phyloP scores from a whole-genome alignment of 2,797 vertebrate genomes.

The Malacoraja senta region DNA sequence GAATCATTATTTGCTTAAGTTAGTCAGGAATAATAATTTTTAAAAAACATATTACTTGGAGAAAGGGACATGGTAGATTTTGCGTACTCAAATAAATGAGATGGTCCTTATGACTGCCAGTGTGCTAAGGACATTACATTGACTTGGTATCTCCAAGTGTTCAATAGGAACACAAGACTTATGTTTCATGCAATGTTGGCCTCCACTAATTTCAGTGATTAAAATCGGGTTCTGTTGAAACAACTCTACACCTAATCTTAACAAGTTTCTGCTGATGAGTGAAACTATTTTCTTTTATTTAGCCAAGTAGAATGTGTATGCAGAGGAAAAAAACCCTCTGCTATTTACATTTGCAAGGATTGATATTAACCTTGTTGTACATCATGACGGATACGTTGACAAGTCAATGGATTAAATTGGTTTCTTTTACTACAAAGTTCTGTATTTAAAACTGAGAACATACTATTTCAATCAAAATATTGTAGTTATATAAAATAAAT shows the following conservation, averaged over 20 bases:
- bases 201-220: background rate
- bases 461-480: conserved; percentile 1
- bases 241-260: background rate
- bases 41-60: background rate
- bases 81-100: background rate
- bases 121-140: background rate
- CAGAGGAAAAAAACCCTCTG: background rate
- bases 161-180: background rate
- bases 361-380: background rate
- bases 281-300: background rate
- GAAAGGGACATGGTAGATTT: background rate
- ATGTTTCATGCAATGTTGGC: background rate
- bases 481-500: background rate
- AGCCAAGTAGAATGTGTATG: background rate
- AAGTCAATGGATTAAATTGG: background rate
- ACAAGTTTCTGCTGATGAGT: background rate
- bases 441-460: background rate
- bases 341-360: background rate
- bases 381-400: background rate
- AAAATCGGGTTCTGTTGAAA: background rate
- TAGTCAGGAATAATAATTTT: background rate
- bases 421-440: background rate
- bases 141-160: background rate
- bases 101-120: background rate
- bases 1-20: background rate